Conservation (phyloP, 37 sponge, comb jelly and placozoan genomes). For the Halichondria panicea region DNA sequence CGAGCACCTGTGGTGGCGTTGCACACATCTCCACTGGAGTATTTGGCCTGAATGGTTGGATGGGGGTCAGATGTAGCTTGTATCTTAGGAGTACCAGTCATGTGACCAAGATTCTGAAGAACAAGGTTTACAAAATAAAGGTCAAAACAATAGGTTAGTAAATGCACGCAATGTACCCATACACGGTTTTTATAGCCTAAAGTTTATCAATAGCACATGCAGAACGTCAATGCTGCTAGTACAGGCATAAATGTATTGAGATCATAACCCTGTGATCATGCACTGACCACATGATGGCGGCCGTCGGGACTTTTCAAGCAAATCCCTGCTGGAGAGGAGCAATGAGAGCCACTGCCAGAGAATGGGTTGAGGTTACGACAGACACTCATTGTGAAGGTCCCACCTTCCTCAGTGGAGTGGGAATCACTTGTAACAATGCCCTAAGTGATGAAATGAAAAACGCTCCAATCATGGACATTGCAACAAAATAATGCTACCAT, state of each 20-base stretch:
- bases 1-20: background rate
- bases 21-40: constrained; percentile 32
- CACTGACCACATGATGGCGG: constrained; percentile 20
- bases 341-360: constrained; percentile 21
- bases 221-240: background rate
- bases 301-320: constrained; percentile 32
- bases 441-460: background rate
- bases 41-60: constrained; percentile 15
- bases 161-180: background rate
- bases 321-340: constrained; percentile 53
- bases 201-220: constrained; percentile 4
- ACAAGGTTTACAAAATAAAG: no score
- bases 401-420: constrained; percentile 6
- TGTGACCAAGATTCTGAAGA: constrained; percentile 60
- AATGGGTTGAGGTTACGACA: constrained; percentile 70
- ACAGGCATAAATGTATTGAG: background rate
- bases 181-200: background rate
- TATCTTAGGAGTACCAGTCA: constrained; percentile 17
- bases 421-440: background rate
- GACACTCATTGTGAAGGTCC: constrained; percentile 45
- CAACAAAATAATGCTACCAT: background rate
- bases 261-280: background rate
- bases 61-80: background rate
- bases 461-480: background rate
- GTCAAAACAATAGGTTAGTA: background rate